Conservation (phyloP, 2,888 invertebrate species). For the Philonicus albiceps region DNA sequence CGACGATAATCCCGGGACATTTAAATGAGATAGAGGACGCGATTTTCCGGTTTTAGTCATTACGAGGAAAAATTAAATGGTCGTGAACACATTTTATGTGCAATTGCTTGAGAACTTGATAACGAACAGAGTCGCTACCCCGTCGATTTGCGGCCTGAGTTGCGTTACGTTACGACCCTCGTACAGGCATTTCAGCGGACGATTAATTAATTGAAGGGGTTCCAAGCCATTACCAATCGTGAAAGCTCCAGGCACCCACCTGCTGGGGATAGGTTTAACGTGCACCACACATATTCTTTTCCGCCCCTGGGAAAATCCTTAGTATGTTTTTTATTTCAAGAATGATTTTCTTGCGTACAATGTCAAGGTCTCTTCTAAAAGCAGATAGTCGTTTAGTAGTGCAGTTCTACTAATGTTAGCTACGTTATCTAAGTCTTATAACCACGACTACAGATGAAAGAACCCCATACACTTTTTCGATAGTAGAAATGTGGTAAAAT, state of each 20-base stretch:
- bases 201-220: background rate
- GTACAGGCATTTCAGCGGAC: background rate
- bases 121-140: background rate
- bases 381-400: background rate
- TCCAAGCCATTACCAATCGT: background rate
- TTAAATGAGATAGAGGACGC: constrained; percentile 31
- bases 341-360: background rate
- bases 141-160: background rate
- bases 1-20: background rate
- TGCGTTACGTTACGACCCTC: background rate
- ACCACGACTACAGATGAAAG: too few species aligned
- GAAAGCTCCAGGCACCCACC: background rate
- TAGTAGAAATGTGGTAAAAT: too few species aligned
- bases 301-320: background rate
- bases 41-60: constrained; percentile 35
- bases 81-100: constrained; percentile 27
- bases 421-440: too few species aligned
- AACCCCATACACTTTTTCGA: too few species aligned
- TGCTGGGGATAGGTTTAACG: background rate
- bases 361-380: background rate
- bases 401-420: background rate
- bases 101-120: constrained; percentile 29
- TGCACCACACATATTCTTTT: background rate
- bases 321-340: background rate
- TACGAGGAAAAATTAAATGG: constrained; percentile 40